Base-by-base conservation (phyloP, 2,797 vertebrate genomes). In the Eupleurogrammus muticus region DNA sequence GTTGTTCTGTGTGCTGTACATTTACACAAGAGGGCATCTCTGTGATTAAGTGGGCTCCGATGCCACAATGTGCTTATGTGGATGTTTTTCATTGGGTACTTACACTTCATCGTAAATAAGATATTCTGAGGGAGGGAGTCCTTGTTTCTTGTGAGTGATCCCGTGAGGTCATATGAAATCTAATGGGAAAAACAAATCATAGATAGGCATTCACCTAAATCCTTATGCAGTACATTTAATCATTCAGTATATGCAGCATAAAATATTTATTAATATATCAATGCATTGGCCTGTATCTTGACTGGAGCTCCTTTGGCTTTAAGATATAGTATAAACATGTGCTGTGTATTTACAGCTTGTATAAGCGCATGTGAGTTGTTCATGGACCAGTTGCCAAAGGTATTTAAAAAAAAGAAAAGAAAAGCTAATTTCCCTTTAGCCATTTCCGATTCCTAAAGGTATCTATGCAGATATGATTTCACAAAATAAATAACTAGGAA, bases 21-120 rank as follows among this genome's bases (percentile, higher is more conserved):
- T 86, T 83, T 77, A 61, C 61, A 87, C 81, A 84, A 81, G 73
- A 82, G 74, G 65, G 63, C 62, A 73, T 86, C 83, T 88, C 84
- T 90, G 83, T 89, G 66, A 77, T 83, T 23, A 44, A 73, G 73
- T 58, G 54, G 51, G 71, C 77, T 73, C 76, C 77, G 82, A 87
- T 36, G 69, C 80, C 75, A 83, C 80, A 84, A 73, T 83, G 79
- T 76, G 82, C 77, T 84, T 55, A 66, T 58, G 80, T 62, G 72
- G 19, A 12, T 75, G 66, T 66, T 75, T 67, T 80, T 82, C 63
- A 82, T 57, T 70, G 71, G 81, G 60, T 70, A 83, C 73, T 90
- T 95, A 99, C 97, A 96, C 95, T 99, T 99, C 95, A 99, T 96
- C 53, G 96, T 94, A 91, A 96, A 95, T 55, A 97, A 10, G 80